These are phyloP conservation scores for Ochropleura leucogaster DNA, from an alignment of 2,888 invertebrate species.

Conservation along the genomic window DNA sequence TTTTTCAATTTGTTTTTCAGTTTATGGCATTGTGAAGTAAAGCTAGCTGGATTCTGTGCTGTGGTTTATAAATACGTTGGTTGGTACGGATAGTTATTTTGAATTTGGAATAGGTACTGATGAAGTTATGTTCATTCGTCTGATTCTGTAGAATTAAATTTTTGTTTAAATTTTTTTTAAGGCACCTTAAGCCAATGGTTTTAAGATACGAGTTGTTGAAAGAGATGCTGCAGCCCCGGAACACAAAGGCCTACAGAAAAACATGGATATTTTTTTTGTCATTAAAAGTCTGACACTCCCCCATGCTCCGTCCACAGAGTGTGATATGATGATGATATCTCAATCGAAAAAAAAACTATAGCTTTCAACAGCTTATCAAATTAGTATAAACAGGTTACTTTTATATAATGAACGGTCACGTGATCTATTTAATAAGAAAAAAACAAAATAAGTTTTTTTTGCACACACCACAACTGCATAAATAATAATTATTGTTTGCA, in stretches of 20 bases:
- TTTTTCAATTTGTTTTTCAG: constrained; percentile 77
- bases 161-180: neutral
- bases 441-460: too few species aligned
- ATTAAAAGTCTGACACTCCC: too few species aligned
- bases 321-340: too few species aligned
- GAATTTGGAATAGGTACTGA: constrained; percentile 4
- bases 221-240: too few species aligned
- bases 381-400: neutral
- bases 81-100: constrained; percentile 10
- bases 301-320: too few species aligned
- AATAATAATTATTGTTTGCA: too few species aligned
- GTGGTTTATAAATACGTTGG: constrained; percentile 39
- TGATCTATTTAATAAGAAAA: too few species aligned
- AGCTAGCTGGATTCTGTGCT: constrained; percentile 28
- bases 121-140: neutral
- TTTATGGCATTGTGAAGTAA: constrained; percentile 48
- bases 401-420: neutral
- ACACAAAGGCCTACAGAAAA: too few species aligned
- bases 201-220: too few species aligned
- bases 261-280: too few species aligned
- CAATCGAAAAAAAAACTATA: too few species aligned
- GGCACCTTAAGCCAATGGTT: neutral
- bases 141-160: neutral
- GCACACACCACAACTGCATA: too few species aligned
- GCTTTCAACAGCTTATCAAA: neutral